Base-by-base conservation (phyloP, 2,888 invertebrate species). In the Lepidochitona cinerea region DNA sequence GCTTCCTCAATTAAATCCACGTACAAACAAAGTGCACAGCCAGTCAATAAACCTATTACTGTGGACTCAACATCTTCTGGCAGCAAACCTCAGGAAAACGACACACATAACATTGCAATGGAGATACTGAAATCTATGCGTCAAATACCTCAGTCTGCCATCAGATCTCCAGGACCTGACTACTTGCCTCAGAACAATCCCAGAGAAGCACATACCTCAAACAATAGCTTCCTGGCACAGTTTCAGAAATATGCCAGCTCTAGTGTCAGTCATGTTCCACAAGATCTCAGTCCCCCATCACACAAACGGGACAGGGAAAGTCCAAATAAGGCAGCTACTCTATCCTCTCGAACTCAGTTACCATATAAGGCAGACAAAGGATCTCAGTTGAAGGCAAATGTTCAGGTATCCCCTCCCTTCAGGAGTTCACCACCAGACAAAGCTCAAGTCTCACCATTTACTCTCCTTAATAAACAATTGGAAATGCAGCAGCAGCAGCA, bases 211-310 rank as follows among this genome's bases (percentile, higher is more conserved):
- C 35, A 37, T n/a, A 52, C 68, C 29, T 32, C 65, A 7, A 66
- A 54, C 12, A 26, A 18, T 64, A 71, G 73, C 4, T 83, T 74
- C 67, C 68, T 81, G 68, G 77, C 79, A 33, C 81, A 82, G 72
- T 83, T 80, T 80, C 78, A 81, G 68, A 82, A 81, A 65, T 81
- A 79, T 79, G 74, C 79, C 35, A 68, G 67, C 2, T 71, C 73
- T 49, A 37, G 35, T 9, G 49, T 49, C 18, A 23, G n/a, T 23
- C 18, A 18, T n/a, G 23, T 2, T 23, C 49, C 49, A n/a, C 49
- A 49, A 7, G 23, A 2, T 49, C 49, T 1, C 2, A 49, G 49
- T 32, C 59, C 59, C 29, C 12, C 23, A 12, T 29, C 4, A 14
- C 23, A 14, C 26, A 29, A 2, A 29, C 18, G 29, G 26, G 29